Evolutionary conservation across 2,888 invertebrate species (phyloP).

Genomic region (Meloe dianella): DNA sequence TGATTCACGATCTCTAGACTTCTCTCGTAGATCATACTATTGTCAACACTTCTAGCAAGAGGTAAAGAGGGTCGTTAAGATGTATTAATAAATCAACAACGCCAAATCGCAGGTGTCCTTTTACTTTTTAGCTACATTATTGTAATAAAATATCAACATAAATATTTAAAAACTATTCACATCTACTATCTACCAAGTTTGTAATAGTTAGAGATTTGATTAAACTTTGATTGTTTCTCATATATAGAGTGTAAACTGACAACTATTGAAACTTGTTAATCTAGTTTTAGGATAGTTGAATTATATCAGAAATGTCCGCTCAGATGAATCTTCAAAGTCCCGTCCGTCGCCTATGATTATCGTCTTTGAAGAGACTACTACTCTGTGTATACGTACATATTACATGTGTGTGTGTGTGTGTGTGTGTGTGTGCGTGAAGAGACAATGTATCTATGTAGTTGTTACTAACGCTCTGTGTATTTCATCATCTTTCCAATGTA

Average conservation of each 20-base stretch:
- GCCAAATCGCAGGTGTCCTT: conserved; percentile 49
- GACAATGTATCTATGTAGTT: conserved; percentile 28
- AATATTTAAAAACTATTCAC: conserved; percentile 45
- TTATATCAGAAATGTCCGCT: conserved; percentile 30
- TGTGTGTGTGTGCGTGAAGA: not conserved
- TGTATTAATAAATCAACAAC: conserved; percentile 51
- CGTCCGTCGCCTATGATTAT: conserved; percentile 23
- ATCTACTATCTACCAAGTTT: not conserved
- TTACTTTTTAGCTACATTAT: conserved; percentile 7
- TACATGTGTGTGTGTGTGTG: no score
- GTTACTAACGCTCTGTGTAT: conserved; percentile 21
- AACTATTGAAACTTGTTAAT: conserved; percentile 8
- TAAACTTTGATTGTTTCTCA: not conserved
- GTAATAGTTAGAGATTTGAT: not conserved
- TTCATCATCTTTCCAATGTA: conserved; percentile 23
- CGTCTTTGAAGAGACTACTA: conserved; percentile 24
- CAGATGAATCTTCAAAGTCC: conserved; percentile 25
- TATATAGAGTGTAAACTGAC: not conserved
- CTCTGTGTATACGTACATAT: not conserved
- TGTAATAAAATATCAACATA: conserved; percentile 28
- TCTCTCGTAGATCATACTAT: conserved; percentile 40
- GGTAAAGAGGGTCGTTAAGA: conserved; percentile 41
- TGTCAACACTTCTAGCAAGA: conserved; percentile 32
- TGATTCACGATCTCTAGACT: conserved; percentile 45
- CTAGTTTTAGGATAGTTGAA: conserved; percentile 12